Evolutionary conservation across 2,113 vertebrate genomes (phyloP), one percentile per base, ranked within the genome.

Genomic region (Tragelaphus imberbis): DNA sequence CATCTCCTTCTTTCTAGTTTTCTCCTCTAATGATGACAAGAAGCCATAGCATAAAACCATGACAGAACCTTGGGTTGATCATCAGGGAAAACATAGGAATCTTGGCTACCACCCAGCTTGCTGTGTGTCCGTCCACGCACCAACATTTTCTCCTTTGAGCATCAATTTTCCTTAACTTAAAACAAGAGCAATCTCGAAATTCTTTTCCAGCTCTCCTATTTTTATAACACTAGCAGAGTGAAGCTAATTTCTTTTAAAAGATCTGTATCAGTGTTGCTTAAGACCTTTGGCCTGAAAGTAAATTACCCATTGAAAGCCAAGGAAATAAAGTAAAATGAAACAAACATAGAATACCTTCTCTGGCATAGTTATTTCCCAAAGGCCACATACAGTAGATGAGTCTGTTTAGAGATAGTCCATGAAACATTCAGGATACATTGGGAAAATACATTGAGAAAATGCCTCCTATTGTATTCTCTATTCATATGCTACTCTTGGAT

Each of bases 401-500:
- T 47, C 59, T 33, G 19, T 49, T 44, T 4, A 2, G 90, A 23
- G 88, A 6, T 49, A 9, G 4, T 5, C n/a, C 3, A 0, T 7
- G 71, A 25, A 13, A 2, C 33, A 3, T 56, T 56, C 4, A 13
- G n/a, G n/a, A 56, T 56, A 56, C 21, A 25, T 27, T 36, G 81
- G 81, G 53, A 84, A 56, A 84, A 56, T 56, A 25, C 2, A 1
- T 13, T 9, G 15, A 27, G 82, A 30, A 51, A 44, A 28, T 4
- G 15, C 7, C 44, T 40, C 2, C 1, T 1, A 0, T 1, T 3
- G 11, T 1, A 2, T 33, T 30, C 40, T 14, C 47, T 33, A 1
- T 58, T 16, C 27, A 2, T 7, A 3, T 6, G 6, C 77, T 12
- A 0, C 30, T 36, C 36, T 3, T 2, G n/a, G 63, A 40, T 15